These are phyloP conservation scores for Philopedon plagiatum DNA, from an alignment of 2,888 invertebrate genomes.

Conservation along the genomic window DNA sequence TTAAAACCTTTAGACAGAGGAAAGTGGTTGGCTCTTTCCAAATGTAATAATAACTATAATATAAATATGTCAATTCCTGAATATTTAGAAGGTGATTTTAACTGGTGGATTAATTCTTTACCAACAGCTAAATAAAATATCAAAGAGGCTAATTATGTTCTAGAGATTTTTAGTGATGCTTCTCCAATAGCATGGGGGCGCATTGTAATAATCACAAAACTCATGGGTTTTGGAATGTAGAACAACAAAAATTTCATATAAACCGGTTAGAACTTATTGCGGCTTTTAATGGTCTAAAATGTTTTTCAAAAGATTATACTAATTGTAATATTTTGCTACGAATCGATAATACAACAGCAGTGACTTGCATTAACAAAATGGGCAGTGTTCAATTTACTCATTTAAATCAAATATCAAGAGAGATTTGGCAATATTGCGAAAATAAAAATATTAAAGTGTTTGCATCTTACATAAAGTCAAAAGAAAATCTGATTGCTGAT, in stretches of 20 bases:
- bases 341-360: conserved; percentile 34
- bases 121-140: conserved; percentile 25
- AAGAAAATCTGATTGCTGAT: conserved; percentile 15
- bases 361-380: conserved; percentile 37
- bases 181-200: conserved; percentile 45
- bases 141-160: conserved; percentile 31
- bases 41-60: conserved; percentile 29
- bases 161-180: conserved; percentile 55
- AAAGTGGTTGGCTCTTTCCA: conserved; percentile 17
- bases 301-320: conserved; percentile 13
- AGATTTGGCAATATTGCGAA: conserved; percentile 22
- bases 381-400: conserved; percentile 27
- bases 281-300: conserved; percentile 32
- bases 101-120: conserved; percentile 28
- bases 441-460: background rate
- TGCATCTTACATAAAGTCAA: conserved; percentile 24
- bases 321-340: conserved; percentile 28
- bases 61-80: conserved; percentile 13
- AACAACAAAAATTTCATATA: conserved; percentile 11
- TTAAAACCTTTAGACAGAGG: background rate
- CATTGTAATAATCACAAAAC: background rate
- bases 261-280: conserved; percentile 22
- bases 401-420: conserved; percentile 21
- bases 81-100: conserved; percentile 13
- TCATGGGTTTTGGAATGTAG: conserved; percentile 23